phyloP scores from a whole-genome alignment of 64 coral and sea anemone species.

The Dendrophyllia cribrosa region DNA sequence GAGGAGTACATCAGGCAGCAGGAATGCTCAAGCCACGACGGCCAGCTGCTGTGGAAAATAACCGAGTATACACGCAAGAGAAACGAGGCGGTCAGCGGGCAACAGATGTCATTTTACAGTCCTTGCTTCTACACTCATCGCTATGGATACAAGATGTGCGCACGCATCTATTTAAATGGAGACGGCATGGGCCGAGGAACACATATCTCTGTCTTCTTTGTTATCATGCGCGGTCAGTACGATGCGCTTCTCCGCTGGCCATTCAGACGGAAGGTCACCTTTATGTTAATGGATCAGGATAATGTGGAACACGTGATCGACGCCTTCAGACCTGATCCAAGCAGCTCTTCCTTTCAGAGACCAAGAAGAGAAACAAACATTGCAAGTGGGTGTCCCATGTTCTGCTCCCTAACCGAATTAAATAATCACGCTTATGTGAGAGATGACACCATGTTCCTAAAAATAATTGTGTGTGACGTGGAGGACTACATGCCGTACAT shows the following conservation, averaged over 20 bases:
- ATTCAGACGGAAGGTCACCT: slow-evolving; percentile 68
- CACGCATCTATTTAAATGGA: no score
- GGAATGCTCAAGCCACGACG: slow-evolving; percentile 27
- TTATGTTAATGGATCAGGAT: slow-evolving; percentile 67
- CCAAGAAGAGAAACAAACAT: slow-evolving; percentile 45
- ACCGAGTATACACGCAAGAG: no score
- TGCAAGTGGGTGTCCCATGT: slow-evolving; percentile 34
- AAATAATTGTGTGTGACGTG: neutral
- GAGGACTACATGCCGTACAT: no score
- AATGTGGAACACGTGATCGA: slow-evolving; percentile 71
- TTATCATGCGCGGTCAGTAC: no score
- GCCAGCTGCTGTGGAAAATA: neutral
- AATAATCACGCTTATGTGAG: slow-evolving; percentile 27
- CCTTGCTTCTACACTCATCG: no score
- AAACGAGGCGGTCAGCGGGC: no score
- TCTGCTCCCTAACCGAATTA: neutral
- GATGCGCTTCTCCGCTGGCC: slow-evolving; percentile 56
- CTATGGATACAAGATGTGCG: no score
- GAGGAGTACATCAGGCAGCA: slow-evolving; percentile 30
- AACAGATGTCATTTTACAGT: no score
- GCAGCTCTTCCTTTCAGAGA: slow-evolving; percentile 48
- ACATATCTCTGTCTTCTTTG: no score
- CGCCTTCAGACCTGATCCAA: slow-evolving; percentile 59
- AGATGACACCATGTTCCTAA: slow-evolving; percentile 27
- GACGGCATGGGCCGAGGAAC: no score